These are phyloP conservation scores for Mallotus villosus DNA, from an alignment of 2,797 vertebrate genomes.

Conservation along the genomic window DNA sequence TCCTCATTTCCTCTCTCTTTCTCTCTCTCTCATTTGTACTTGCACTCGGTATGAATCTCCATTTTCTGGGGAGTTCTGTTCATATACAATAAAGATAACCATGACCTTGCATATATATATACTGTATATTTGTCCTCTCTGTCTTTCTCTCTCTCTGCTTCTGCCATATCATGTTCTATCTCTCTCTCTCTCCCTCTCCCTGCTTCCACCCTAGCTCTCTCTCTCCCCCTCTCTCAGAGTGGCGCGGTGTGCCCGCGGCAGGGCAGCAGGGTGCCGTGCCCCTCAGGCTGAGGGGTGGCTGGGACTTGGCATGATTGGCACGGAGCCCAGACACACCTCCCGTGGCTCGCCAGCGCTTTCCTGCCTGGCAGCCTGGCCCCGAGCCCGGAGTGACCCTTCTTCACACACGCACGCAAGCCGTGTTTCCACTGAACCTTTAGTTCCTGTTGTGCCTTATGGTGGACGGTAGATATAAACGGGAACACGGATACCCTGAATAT, in stretches of 20 bases:
- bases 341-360: conserved; percentile 63
- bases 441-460: too few species aligned
- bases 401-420: conserved; percentile 24
- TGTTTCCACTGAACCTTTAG: too few species aligned
- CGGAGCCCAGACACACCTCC: conserved; percentile 60
- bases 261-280: not conserved
- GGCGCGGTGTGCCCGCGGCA: not conserved
- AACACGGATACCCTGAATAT: too few species aligned
- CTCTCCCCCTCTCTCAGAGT: conserved; percentile 20
- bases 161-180: not conserved
- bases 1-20: conserved; percentile 26
- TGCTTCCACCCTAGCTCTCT: not conserved
- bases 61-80: too few species aligned
- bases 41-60: too few species aligned
- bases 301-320: conserved; percentile 47
- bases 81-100: too few species aligned
- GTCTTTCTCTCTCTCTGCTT: too few species aligned
- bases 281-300: not conserved
- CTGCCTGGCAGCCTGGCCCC: conserved; percentile 62
- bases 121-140: too few species aligned
- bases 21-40: too few species aligned
- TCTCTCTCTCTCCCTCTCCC: not conserved
- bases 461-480: too few species aligned
- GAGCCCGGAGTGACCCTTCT: conserved; percentile 62
- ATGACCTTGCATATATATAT: too few species aligned